These are phyloP conservation scores for Temnothorax ravouxi DNA, from an alignment of 2,888 invertebrate genomes.

Conservation along the genomic window DNA sequence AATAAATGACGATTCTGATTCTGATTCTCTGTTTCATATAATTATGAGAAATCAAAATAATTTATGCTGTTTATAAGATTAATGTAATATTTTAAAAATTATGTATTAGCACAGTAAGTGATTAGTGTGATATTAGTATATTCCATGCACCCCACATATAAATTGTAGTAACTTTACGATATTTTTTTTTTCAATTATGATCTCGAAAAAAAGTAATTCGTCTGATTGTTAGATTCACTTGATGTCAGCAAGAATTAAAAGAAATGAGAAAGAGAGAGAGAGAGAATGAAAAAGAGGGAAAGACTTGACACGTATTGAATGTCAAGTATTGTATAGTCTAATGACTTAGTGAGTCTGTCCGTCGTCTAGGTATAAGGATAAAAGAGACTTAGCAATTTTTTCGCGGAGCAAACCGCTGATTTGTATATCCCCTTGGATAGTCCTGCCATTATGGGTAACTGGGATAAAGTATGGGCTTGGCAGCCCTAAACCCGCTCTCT, in stretches of 20 bases:
- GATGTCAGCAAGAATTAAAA: conserved; percentile 36
- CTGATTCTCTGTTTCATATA: background rate
- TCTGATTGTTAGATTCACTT: conserved; percentile 33
- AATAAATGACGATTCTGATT: no score
- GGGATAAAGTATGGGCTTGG: conserved; percentile 67
- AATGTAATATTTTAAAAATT: conserved; percentile 23
- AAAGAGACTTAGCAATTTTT: conserved; percentile 60
- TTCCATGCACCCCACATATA: background rate
- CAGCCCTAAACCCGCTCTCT: conserved; percentile 61
- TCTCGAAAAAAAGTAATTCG: conserved; percentile 36
- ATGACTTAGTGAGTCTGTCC: conserved; percentile 55
- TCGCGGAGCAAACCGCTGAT: conserved; percentile 54
- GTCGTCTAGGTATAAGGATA: conserved; percentile 55
- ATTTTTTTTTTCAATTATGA: conserved; percentile 42
- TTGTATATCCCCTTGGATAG: conserved; percentile 70
- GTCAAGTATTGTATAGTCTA: conserved; percentile 64
- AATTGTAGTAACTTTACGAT: conserved; percentile 40
- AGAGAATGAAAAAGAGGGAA: background rate
- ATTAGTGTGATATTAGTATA: conserved; percentile 37
- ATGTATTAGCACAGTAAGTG: background rate
- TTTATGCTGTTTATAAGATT: conserved; percentile 37
- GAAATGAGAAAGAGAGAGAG: background rate
- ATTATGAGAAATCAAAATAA: conserved; percentile 3
- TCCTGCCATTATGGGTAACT: conserved; percentile 75
- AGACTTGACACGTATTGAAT: conserved; percentile 57